phyloP scores from a whole-genome alignment of 2,113 vertebrate species.

The Morone chrysops region DNA sequence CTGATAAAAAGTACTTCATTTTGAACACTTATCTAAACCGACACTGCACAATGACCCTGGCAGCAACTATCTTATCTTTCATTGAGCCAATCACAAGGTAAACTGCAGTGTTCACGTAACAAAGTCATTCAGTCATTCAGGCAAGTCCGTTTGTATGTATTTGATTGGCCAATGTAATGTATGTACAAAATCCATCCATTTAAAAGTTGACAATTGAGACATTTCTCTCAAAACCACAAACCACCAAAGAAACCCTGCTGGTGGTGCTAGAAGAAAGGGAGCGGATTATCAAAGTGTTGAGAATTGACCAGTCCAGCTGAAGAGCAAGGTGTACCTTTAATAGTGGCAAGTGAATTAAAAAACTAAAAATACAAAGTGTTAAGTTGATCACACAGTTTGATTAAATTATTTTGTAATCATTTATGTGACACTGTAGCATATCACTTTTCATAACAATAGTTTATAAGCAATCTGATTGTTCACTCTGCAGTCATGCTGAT shows the following conservation, averaged over 20 bases:
- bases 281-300: too few relatives aligned
- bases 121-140: neutral
- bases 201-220: too few relatives aligned
- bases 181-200: too few relatives aligned
- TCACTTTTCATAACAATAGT: neutral
- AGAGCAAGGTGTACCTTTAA: too few relatives aligned
- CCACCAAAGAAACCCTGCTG: too few relatives aligned
- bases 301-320: too few relatives aligned
- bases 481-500: neutral
- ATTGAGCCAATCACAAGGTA: too few relatives aligned
- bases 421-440: neutral
- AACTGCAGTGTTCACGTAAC: neutral
- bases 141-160: neutral
- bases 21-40: neutral
- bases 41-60: too few relatives aligned
- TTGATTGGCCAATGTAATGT: neutral
- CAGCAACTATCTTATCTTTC: neutral
- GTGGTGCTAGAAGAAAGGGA: too few relatives aligned
- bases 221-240: too few relatives aligned
- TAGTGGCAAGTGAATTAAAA: too few relatives aligned
- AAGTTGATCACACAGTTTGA: neutral
- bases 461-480: neutral
- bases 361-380: too few relatives aligned
- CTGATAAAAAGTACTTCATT: neutral
- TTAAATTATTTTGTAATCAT: constrained; percentile 3